Evolutionary conservation across 2,797 vertebrate species (phyloP).

Genomic region (Varecia variegata): DNA sequence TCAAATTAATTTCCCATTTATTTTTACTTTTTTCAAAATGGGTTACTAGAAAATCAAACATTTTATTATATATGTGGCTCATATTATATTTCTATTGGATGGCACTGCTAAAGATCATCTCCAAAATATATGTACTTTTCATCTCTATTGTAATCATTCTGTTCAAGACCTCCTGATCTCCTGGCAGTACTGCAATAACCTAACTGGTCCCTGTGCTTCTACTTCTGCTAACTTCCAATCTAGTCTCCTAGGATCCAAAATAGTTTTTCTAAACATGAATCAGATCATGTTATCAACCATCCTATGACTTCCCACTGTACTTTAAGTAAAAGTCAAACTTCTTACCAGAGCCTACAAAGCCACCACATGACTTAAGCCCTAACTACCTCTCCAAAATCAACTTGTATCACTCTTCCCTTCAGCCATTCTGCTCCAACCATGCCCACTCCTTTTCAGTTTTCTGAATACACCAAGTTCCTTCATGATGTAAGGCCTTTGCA

Average conservation of each 20-base stretch:
- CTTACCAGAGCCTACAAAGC: conserved; percentile 1
- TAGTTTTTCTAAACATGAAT: background rate
- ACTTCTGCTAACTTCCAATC: conserved; percentile 4
- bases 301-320: conserved; percentile 1
- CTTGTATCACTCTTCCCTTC: background rate
- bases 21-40: background rate
- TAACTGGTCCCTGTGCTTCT: background rate
- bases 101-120: background rate
- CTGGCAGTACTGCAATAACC: background rate
- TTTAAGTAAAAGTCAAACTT: conserved; percentile 38
- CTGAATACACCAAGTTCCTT: background rate
- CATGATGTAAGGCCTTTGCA: background rate
- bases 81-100: background rate
- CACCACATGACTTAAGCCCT: background rate
- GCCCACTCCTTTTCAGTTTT: background rate
- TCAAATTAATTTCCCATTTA: conserved; percentile 29
- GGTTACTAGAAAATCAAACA: background rate
- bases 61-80: background rate
- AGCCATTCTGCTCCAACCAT: background rate
- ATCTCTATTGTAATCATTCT: background rate
- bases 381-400: conserved; percentile 1
- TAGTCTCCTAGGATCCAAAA: background rate
- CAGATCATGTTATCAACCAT: background rate
- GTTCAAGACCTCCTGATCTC: background rate
- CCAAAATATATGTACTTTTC: conserved; percentile 4